Base-by-base conservation (phyloP, 2,113 vertebrate genomes). In the Microcebus jonahi region DNA sequence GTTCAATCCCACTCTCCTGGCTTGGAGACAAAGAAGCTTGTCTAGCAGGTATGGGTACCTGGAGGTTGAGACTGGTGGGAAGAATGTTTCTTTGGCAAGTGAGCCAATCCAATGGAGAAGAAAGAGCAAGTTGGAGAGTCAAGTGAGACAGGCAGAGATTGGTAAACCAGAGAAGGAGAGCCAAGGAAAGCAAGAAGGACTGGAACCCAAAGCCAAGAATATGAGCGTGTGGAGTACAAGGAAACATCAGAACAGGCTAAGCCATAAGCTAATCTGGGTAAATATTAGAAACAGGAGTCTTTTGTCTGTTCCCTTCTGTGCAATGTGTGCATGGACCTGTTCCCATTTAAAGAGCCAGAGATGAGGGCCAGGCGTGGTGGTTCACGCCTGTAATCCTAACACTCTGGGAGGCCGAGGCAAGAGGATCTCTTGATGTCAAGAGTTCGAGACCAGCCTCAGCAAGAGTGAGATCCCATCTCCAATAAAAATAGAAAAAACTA, bases 81-180 rank as follows among this genome's bases (percentile, higher is more conserved):
- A 63, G 39, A 94, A 81, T 91, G 50, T 90, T 17, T 94, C 75
- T 84, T 80, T 59, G 36, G 81, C 31, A 93, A 88, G 39, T 73
- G 36, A 95, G 71, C 34, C 59, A 81, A 63, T 90, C 21, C 70
- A 81, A 31, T 45, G 50, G 14, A 59, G 53, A 95, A 76, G n/a
- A 91, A 95, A 76, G 31, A 91, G 27, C 6, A 73, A 92, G 61
- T 11, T 91, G 50, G 39, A 67, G 59, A 80, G 70, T 55, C 27
- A 85, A 80, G 63, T 88, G 77, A 95, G 86, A 53, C 39, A 94
- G 20, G 80, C 34, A 65, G 59, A 95, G n/a, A 34, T 59, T 94
- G 59, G 57, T 76, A 96, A 93, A 59, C 8, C 45, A 94, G 25
- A 89, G 89, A 86, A 93, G 53, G 25, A 86, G 68, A 83, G 79